phyloP scores from a whole-genome alignment of 2,113 vertebrate species.

The Carettochelys insculpta region DNA sequence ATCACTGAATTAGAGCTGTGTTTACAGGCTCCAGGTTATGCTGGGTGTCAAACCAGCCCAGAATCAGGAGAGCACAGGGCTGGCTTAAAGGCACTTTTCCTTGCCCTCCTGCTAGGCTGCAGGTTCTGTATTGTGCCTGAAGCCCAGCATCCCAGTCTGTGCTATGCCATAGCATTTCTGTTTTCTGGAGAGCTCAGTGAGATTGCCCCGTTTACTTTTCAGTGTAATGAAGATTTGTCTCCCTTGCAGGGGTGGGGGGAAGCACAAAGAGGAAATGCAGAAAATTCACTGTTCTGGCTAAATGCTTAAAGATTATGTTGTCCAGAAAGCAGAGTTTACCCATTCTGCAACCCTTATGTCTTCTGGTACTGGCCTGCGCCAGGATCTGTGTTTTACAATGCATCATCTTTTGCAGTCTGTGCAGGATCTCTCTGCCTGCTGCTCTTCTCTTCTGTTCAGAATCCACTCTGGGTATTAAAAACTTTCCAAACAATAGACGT shows the following conservation, averaged over 20 bases:
- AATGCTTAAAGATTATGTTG: not conserved
- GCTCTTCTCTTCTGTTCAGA: constrained; percentile 8
- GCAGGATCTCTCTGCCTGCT: not conserved
- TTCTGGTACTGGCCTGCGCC: not conserved
- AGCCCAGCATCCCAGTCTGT: not conserved
- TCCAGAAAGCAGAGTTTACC: not conserved
- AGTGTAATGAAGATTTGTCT: constrained; percentile 2
- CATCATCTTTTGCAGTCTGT: constrained; percentile 10
- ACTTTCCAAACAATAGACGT: constrained; percentile 4
- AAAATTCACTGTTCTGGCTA: constrained; percentile 19
- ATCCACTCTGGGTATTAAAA: not conserved
- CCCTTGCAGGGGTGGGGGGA: not conserved
- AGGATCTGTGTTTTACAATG: constrained; percentile 31
- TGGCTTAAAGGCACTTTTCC: not conserved
- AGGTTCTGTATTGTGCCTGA: not conserved
- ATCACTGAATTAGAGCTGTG: not conserved
- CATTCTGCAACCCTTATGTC: not conserved
- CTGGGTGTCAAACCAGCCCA: not conserved
- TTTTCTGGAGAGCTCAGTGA: constrained; percentile 9
- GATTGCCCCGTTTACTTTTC: constrained; percentile 9
- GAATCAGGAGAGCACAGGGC: not conserved
- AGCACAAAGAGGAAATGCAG: constrained; percentile 16
- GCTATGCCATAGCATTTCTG: not conserved
- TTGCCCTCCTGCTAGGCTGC: not conserved
- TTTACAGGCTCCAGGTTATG: not conserved